Percentiles rank a stretch among this genome's conserved stretches.
These are phyloP conservation scores for Malacoraja senta DNA, from an alignment of 2,797 vertebrate species.

Conservation along the genomic window DNA sequence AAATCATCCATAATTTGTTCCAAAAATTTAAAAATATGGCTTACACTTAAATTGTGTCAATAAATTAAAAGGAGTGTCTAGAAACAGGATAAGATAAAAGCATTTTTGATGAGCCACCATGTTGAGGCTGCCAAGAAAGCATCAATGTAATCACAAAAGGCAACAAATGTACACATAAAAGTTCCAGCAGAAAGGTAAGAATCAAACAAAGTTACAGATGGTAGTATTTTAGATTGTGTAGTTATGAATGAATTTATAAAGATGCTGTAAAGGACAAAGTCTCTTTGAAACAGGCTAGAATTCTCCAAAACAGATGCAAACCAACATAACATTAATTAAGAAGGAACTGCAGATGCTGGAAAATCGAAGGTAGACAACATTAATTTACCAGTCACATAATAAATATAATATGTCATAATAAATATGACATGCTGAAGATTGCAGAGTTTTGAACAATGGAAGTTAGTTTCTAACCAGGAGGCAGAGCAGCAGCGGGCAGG, in stretches of 20 bases:
- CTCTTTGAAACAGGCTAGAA: background rate
- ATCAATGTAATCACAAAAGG: background rate
- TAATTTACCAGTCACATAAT: background rate
- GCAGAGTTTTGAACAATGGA: background rate
- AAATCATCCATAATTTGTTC: background rate
- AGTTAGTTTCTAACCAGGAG: too few species aligned
- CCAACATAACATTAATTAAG: background rate
- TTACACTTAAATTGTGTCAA: background rate
- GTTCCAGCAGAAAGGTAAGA: background rate
- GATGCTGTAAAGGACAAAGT: background rate
- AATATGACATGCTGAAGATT: background rate
- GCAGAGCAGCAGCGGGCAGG: too few species aligned
- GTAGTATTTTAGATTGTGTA: background rate
- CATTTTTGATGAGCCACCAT: background rate
- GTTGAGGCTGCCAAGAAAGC: background rate
- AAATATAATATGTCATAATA: too few species aligned
- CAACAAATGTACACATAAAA: background rate
- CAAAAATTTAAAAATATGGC: background rate
- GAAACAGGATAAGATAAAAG: background rate
- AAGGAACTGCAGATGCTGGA: too few species aligned
- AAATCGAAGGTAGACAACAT: too few species aligned
- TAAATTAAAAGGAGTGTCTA: background rate
- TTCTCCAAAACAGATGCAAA: background rate
- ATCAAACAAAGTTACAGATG: background rate
- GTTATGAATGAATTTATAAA: background rate